Evolutionary conservation across 2,888 invertebrate species (phyloP).

Genomic region (Rhagium mordax): DNA sequence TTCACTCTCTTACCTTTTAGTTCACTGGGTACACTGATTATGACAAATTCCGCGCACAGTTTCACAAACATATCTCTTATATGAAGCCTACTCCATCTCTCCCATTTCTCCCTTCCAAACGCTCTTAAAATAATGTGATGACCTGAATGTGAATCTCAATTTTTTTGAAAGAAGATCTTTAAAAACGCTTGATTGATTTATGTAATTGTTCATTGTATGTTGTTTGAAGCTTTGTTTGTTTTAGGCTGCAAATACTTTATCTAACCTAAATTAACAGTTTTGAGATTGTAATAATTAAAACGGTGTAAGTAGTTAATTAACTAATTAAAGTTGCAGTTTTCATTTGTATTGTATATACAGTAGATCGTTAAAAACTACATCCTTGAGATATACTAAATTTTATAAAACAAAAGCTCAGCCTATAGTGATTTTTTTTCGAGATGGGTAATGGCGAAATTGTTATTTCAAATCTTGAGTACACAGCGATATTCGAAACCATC

Average conservation of each 20-base stretch:
- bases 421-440: no score
- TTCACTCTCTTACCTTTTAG: conserved; percentile 53
- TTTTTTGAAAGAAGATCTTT: conserved; percentile 20
- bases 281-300: no score
- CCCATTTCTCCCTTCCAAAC: conserved; percentile 6
- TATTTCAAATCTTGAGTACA: no score
- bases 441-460: no score
- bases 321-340: no score
- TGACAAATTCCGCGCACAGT: conserved; percentile 44
- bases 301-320: no score
- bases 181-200: conserved; percentile 1
- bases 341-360: no score
- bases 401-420: no score
- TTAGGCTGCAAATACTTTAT: not conserved
- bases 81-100: conserved; percentile 44
- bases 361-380: no score
- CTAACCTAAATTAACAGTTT: not conserved
- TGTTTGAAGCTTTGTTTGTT: not conserved
- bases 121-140: conserved; percentile 33
- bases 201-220: conserved; percentile 6
- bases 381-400: no score
- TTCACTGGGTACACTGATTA: conserved; percentile 36
- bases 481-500: no score
- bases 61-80: conserved; percentile 49
- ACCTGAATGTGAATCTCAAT: conserved; percentile 37